Percentiles rank a stretch among this genome's conserved stretches.
phyloP scores from a whole-genome alignment of 2,113 vertebrate genomes.

The Labrus mixtus region DNA sequence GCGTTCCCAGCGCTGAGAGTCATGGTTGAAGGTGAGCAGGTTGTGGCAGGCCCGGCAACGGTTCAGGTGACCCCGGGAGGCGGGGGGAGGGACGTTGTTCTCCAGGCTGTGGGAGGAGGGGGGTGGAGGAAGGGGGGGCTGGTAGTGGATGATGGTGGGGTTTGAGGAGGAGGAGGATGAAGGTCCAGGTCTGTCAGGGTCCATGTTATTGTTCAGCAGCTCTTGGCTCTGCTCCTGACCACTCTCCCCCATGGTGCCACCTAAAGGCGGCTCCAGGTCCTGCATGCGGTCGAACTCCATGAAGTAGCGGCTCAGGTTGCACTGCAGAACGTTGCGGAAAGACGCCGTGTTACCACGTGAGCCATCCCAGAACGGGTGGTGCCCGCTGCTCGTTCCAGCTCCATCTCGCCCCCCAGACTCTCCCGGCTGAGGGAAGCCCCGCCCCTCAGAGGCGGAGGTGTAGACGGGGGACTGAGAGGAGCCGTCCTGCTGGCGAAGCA shows the following conservation, averaged over 20 bases:
- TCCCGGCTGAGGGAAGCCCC: conserved; percentile 87
- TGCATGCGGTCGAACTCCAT: conserved; percentile 97
- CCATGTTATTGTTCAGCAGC: conserved; percentile 95
- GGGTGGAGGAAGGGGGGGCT: conserved; percentile 59
- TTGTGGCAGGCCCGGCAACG: conserved; percentile 99
- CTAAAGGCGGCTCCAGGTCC: conserved; percentile 91
- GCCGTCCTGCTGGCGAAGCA: conserved; percentile 93
- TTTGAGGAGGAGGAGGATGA: conserved; percentile 86
- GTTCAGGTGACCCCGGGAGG: conserved; percentile 92
- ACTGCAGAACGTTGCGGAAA: conserved; percentile 95
- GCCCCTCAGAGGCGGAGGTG: conserved; percentile 95
- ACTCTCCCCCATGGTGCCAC: conserved; percentile 77
- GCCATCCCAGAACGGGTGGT: conserved; percentile 84
- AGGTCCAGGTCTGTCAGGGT: conserved; percentile 91
- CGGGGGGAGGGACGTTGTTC: conserved; percentile 85
- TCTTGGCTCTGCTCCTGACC: conserved; percentile 91
- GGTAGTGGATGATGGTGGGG: conserved; percentile 85
- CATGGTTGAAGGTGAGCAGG: conserved; percentile 97
- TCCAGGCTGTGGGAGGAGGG: conserved; percentile 87
- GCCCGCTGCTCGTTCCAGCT: conserved; percentile 85
- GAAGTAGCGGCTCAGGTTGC: conserved; percentile 98
- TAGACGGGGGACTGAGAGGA: conserved; percentile 94
- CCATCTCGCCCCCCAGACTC: conserved; percentile 78
- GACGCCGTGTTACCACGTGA: conserved; percentile 82
- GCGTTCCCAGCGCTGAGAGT: conserved; percentile 98